These are phyloP conservation scores for Anguilla rostrata DNA, from an alignment of 2,113 vertebrate genomes.

Conservation along the genomic window DNA sequence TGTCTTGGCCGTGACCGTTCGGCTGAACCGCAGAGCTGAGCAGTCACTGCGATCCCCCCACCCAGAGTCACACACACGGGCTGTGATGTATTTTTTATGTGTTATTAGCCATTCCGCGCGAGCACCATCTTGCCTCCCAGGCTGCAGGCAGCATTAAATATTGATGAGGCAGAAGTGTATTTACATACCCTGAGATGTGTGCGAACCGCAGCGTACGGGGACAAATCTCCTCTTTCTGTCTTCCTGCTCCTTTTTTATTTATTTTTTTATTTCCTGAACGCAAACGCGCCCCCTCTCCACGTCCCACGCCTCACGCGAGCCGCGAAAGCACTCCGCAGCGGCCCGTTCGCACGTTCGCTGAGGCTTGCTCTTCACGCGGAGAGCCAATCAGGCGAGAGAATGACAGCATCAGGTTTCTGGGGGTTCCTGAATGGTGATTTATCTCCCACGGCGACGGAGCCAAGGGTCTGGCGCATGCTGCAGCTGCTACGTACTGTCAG, in stretches of 20 bases:
- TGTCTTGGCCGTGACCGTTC: background rate
- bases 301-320: background rate
- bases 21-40: background rate
- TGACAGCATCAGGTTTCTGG: background rate
- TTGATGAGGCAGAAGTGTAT: conserved; percentile 1
- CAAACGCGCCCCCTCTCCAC: background rate
- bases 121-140: background rate
- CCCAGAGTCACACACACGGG: background rate
- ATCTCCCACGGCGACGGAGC: too few species aligned
- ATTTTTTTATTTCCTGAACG: background rate
- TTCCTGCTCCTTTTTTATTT: background rate
- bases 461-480: too few species aligned
- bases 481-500: background rate
- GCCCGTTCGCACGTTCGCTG: background rate
- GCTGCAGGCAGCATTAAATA: background rate
- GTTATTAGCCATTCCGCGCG: background rate
- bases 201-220: background rate
- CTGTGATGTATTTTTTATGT: conserved; percentile 10
- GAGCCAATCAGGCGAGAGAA: background rate
- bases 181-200: background rate
- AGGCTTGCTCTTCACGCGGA: background rate
- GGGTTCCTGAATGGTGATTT: background rate
- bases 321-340: too few species aligned
- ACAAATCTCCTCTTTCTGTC: background rate
- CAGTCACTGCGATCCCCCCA: background rate